Conservation (phyloP, 2,113 vertebrate genomes). For the Prolemur simus region DNA sequence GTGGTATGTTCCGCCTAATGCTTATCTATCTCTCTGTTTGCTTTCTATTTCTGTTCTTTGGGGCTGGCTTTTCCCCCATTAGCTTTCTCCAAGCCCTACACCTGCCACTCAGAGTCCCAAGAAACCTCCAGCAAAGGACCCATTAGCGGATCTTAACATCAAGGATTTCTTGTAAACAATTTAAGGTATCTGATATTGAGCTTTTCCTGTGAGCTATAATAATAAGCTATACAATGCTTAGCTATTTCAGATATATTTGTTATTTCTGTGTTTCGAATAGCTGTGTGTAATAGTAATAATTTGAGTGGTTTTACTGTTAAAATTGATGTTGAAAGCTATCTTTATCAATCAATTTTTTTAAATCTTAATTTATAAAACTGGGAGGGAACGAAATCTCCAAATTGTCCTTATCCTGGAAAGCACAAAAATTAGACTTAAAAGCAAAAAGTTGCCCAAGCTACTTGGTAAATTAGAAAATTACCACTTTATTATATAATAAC, state of each 20-base stretch:
- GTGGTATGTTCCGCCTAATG: constrained; percentile 75
- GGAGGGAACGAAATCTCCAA: background rate
- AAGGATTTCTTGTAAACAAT: constrained; percentile 99
- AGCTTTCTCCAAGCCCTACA: constrained; percentile 96
- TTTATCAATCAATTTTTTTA: background rate
- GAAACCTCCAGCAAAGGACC: constrained; percentile 98
- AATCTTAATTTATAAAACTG: background rate
- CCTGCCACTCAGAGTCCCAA: constrained; percentile 95
- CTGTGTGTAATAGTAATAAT: background rate
- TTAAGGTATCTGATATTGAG: constrained; percentile 85
- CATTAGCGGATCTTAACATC: constrained; percentile 99
- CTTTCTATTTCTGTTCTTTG: constrained; percentile 77
- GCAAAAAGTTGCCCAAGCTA: background rate
- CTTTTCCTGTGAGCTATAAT: constrained; percentile 62
- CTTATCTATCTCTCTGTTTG: constrained; percentile 77
- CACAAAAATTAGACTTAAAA: constrained; percentile 1
- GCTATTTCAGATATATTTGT: constrained; percentile 33
- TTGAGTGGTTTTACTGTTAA: constrained; percentile 25
- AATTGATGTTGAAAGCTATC: background rate
- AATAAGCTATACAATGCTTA: constrained; percentile 28
- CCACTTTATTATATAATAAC: background rate
- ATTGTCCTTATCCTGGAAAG: background rate
- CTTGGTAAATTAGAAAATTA: constrained; percentile 8
- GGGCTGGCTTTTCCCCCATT: constrained; percentile 64
- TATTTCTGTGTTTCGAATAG: constrained; percentile 8